Evolutionary conservation across 1,140 invertebrate species (phyloP), one percentile per base, ranked within the genome.

Genomic region (Trachelipus rathkii): DNA sequence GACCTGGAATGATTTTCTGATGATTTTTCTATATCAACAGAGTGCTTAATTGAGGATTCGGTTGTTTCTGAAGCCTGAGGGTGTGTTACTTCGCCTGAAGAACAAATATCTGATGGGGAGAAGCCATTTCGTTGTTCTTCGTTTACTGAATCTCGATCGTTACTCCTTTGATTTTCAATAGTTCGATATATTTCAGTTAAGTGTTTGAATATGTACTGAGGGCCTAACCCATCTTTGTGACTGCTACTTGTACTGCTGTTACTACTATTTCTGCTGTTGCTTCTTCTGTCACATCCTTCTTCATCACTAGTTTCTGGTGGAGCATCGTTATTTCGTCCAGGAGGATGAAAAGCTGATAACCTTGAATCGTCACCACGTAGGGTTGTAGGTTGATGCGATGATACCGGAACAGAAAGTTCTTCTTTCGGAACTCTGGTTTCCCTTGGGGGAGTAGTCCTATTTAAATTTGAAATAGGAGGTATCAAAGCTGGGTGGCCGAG

Each of bases 121-220:
- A 4, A 60, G 11, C 50, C 50, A 19, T 19, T 60, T 13, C 50
- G 11, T 60, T 19, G 50, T 60, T 60, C 50, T 60, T 60, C 50
- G 19, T 60, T 60, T 8, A 60, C 19, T 0, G 50, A 19, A 2
- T 60, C 50, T 3, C 19, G 1, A 15, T 60, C 82, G 53, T 72
- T 75, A 5, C 74, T 75, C 60, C 76, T 76, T 44, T 81, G 79
- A 45, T 72, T 74, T 72, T 81, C 79, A 68, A 81, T 81, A 60
- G 77, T 74, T 66, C 79, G 79, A 69, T 81, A 81, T 24, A 81
- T 81, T 66, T 81, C 76, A 0, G 79, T 81, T 21, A 81, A 75
- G 68, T 81, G 79, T 46, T 74, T 78, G 75, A 81, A 81, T 74
- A 81, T 81, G 70, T 81, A 81, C 79, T 81, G 79, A 43, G 79